Evolutionary conservation across 1,140 invertebrate species (phyloP).

Genomic region (Atta cephalotes): DNA sequence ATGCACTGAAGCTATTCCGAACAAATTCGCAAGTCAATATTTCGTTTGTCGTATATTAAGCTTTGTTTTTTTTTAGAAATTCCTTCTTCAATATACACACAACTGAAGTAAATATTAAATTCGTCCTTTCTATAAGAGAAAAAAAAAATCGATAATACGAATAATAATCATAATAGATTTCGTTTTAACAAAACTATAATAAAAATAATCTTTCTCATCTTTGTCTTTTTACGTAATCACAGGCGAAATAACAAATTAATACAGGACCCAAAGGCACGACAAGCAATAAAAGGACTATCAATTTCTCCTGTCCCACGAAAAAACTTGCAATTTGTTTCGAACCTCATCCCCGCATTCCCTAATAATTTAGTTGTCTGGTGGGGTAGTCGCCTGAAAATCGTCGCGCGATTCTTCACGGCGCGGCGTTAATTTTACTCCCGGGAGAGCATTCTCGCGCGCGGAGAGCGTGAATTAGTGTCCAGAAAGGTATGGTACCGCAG

Average conservation of each 20-base stretch:
- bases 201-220: background rate
- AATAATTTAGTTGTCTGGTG: conserved; percentile 73
- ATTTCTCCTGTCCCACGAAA: conserved; percentile 49
- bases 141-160: background rate
- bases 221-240: background rate
- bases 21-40: conserved; percentile 18
- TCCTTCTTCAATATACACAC: background rate
- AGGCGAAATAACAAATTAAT: conserved; percentile 24
- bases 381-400: conserved; percentile 68
- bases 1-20: background rate
- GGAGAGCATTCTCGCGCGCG: conserved; percentile 29
- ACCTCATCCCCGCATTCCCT: conserved; percentile 39
- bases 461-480: conserved; percentile 75
- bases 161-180: background rate
- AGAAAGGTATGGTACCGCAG: conserved; percentile 72
- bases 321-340: conserved; percentile 63
- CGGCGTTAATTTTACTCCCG: conserved; percentile 74
- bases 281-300: conserved; percentile 69
- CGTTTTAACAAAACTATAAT: background rate
- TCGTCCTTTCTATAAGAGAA: background rate
- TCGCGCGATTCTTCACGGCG: conserved; percentile 75
- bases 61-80: background rate
- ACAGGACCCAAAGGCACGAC: background rate
- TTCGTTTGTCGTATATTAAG: background rate
- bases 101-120: background rate